Evolutionary conservation across 2,113 vertebrate species (phyloP), one percentile per base, ranked within the genome.

Genomic region (Gavialis gangeticus): DNA sequence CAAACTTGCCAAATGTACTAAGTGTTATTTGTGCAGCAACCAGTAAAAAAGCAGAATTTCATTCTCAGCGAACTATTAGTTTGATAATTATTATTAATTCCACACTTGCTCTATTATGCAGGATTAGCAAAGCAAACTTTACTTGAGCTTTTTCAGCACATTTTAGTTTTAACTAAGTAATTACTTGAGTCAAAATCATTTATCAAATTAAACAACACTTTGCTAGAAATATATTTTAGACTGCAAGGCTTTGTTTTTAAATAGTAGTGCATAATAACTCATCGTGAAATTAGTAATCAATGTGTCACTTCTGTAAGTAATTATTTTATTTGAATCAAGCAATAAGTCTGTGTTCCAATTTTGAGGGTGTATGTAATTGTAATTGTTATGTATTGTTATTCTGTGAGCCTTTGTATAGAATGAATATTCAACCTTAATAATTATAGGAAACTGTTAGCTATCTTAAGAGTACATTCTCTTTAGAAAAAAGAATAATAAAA

Each of bases 161-260:
- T 95, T 97, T 96, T 96, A 91, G 80, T 82, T 95, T 95, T 97
- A 97, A 97, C 15, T 1, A 92, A 96, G 89, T 90, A 96, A 97
- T 97, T 97, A 96, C 79, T 94, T 94, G 62, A 97, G 92, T 97
- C 92, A 94, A 97, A 96, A 92, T 95, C 84, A 92, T 94, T 96
- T 96, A 94, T 91, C 88, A 96, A 95, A 95, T 94, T 85, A 95
- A 97, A 88, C 79, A 96, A 82, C 91, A 94, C 90, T 79, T 86
- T 82, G 87, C 57, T 92, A 91, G 94, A 96, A 97, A 95, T 96
- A 91, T 69, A 96, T 95, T 94, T 94, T 90, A 94, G 90, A 93
- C 79, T 85, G 96, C 27, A 84, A 91, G 67, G 85, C 87, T 96
- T 96, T 97, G 94, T 97, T 94, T 96, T 96, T 93, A 85, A 96